These are phyloP conservation scores for Dascyllus trimaculatus DNA, from an alignment of 2,113 vertebrate genomes.

Conservation along the genomic window DNA sequence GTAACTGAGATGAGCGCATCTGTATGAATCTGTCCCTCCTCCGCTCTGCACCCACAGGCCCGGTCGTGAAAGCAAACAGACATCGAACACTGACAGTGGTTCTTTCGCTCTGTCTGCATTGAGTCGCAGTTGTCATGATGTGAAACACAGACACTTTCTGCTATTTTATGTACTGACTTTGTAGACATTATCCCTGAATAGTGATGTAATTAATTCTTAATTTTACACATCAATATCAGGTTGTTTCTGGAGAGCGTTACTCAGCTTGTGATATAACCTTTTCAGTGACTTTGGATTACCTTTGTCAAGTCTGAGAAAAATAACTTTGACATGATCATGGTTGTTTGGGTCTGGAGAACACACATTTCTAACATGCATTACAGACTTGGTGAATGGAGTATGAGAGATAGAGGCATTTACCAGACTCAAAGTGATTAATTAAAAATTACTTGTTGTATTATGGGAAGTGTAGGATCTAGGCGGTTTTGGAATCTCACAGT, in stretches of 20 bases:
- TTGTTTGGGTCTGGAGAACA: too few species aligned
- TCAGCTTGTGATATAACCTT: neutral
- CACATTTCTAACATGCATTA: too few species aligned
- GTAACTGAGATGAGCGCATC: slow-evolving; percentile 54
- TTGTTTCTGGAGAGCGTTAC: neutral
- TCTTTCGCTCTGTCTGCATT: slow-evolving; percentile 37
- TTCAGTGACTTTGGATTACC: neutral
- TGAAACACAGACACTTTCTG: slow-evolving; percentile 11
- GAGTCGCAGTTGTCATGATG: slow-evolving; percentile 30
- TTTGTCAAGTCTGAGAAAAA: neutral
- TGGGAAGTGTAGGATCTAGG: too few species aligned
- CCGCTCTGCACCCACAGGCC: slow-evolving; percentile 9
- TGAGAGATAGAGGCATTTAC: too few species aligned
- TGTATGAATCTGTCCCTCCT: slow-evolving; percentile 11
- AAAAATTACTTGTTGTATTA: too few species aligned
- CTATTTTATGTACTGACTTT: slow-evolving; percentile 4
- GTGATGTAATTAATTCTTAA: neutral
- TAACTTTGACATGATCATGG: too few species aligned
- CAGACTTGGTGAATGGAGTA: too few species aligned
- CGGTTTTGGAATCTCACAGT: too few species aligned
- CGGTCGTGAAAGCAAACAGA: slow-evolving; percentile 70
- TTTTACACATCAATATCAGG: neutral
- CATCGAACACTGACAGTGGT: slow-evolving; percentile 22
- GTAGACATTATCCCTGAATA: neutral
- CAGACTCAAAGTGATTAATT: too few species aligned